phyloP scores from a whole-genome alignment of 2,113 vertebrate genomes.

The Ivindomyrus marchei region DNA sequence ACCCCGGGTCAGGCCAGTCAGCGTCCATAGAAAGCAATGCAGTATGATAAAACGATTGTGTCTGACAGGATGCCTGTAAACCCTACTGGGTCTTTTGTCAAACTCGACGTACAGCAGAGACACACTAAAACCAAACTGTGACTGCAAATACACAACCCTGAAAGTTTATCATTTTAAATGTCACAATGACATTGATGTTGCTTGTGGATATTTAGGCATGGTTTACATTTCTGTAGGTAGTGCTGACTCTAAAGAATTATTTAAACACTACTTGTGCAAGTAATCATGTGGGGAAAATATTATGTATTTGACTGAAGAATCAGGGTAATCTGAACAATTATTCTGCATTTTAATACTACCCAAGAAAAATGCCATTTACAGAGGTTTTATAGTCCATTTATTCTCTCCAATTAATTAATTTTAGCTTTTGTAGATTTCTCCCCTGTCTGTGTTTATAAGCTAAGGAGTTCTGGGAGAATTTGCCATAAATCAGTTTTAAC shows the following conservation, averaged over 20 bases:
- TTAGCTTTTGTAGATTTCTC: not conserved
- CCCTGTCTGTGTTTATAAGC: not conserved
- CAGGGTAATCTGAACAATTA: not conserved
- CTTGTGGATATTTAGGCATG: not conserved
- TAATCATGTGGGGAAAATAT: not conserved
- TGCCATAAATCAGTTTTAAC: not conserved
- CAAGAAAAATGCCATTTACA: not conserved
- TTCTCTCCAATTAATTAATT: not conserved
- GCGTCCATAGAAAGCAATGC: not conserved
- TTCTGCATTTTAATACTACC: not conserved
- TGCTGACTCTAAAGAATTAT: not conserved
- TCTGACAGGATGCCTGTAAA: not conserved
- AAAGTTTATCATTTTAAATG: not conserved
- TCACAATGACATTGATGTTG: not conserved
- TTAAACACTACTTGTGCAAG: not conserved
- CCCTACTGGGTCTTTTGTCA: not conserved
- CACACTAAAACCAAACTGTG: not conserved
- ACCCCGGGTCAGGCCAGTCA: accelerated
- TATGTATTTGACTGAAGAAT: not conserved
- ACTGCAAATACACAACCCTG: not conserved
- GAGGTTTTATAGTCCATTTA: not conserved
- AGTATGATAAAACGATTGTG: not conserved
- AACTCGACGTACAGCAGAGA: not conserved
- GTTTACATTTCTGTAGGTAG: not conserved
- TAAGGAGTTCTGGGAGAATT: not conserved